These are phyloP conservation scores for Sphaerodactylus townsendi DNA, from an alignment of 2,113 vertebrate genomes.

Conservation along the genomic window DNA sequence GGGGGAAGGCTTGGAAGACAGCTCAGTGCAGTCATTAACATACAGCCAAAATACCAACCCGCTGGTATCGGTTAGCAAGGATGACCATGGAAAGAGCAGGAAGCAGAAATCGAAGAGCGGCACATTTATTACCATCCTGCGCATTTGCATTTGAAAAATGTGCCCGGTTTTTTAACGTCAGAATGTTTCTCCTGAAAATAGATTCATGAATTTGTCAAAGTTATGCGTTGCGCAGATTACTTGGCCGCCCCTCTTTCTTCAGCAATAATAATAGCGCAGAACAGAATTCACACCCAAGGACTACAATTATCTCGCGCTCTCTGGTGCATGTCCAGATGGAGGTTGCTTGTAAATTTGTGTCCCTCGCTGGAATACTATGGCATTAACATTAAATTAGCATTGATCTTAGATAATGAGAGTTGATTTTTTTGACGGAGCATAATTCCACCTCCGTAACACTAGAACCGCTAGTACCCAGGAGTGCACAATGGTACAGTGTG, in stretches of 20 bases:
- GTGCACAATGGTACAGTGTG: no score
- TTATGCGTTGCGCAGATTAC: background rate
- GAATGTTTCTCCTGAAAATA: background rate
- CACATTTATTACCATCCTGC: background rate
- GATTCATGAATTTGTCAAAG: background rate
- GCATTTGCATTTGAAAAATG: background rate
- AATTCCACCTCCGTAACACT: no score
- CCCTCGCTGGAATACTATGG: background rate
- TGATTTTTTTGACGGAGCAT: no score
- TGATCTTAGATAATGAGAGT: no score
- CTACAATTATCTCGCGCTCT: background rate
- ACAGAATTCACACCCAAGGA: background rate
- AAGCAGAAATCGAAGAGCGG: background rate
- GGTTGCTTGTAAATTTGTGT: background rate
- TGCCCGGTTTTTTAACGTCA: background rate
- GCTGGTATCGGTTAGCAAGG: slow-evolving; percentile 14
- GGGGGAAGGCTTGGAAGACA: background rate
- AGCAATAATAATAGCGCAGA: background rate
- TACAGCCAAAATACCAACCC: background rate
- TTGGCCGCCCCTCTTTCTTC: background rate
- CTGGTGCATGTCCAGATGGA: background rate
- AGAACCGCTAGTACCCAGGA: no score
- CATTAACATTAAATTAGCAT: no score
- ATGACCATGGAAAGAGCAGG: background rate
- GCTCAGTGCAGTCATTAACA: background rate